phyloP scores from a whole-genome alignment of 2,888 invertebrate genomes.

The Aproaerema taeniolella region DNA sequence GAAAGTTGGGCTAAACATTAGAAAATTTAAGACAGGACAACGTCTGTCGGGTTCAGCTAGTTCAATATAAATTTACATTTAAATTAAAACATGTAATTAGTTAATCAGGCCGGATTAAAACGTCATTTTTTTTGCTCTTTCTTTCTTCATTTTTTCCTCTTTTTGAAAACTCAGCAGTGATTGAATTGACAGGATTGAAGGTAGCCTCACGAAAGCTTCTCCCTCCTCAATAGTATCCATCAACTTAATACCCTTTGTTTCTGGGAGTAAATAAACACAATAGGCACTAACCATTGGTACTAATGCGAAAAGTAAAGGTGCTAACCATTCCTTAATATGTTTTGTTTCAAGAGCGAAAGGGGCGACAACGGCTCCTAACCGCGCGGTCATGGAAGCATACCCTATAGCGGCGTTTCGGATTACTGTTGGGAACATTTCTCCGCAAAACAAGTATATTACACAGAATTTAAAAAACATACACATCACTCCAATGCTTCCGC shows the following conservation, averaged over 20 bases:
- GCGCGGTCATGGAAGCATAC: slow-evolving; percentile 89
- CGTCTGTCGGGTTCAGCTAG: no score
- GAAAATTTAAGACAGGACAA: no score
- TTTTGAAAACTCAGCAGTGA: no score
- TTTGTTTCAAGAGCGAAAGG: slow-evolving; percentile 83
- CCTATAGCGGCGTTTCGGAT: slow-evolving; percentile 91
- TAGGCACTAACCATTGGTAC: slow-evolving; percentile 80
- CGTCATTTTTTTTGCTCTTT: no score
- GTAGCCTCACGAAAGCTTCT: slow-evolving; percentile 59
- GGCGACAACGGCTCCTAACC: slow-evolving; percentile 89
- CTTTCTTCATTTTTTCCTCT: no score
- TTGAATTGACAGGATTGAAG: no score
- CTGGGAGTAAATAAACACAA: slow-evolving; percentile 83
- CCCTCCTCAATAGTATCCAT: slow-evolving; percentile 88
- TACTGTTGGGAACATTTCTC: slow-evolving; percentile 92
- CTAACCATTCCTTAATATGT: slow-evolving; percentile 75
- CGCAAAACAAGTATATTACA: slow-evolving; percentile 87
- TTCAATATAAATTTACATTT: no score
- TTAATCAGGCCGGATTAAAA: no score
- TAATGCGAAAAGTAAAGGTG: slow-evolving; percentile 83
- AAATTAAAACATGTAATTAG: no score
- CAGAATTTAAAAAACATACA: slow-evolving; percentile 88
- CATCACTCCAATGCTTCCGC: slow-evolving; percentile 84
- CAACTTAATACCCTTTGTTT: slow-evolving; percentile 84
- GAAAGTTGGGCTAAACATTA: no score